These are phyloP conservation scores for Mythimna loreyi DNA, from an alignment of 2,888 invertebrate species.

Conservation along the genomic window DNA sequence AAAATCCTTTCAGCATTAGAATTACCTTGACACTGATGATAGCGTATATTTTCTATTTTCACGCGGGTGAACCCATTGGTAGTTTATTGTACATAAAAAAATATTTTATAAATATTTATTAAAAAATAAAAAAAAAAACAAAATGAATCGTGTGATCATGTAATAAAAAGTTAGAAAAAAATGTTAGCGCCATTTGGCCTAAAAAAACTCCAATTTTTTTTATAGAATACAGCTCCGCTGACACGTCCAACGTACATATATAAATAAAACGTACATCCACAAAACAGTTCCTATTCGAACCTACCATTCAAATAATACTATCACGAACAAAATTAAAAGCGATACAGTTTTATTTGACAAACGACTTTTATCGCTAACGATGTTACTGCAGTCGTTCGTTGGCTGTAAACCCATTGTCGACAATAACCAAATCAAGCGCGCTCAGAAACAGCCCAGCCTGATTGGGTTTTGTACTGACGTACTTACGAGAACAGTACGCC, in stretches of 20 bases:
- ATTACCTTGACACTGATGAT: too few species aligned
- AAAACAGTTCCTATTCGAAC: slow-evolving; percentile 21
- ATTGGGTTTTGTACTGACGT: slow-evolving; percentile 69
- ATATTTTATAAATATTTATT: too few species aligned
- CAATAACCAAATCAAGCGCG: slow-evolving; percentile 71
- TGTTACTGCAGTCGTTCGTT: slow-evolving; percentile 73
- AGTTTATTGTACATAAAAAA: too few species aligned
- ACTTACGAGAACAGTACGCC: slow-evolving; percentile 61
- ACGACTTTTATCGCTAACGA: slow-evolving; percentile 75
- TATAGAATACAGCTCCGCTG: too few species aligned
- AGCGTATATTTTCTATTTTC: too few species aligned
- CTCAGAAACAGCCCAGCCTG: slow-evolving; percentile 64
- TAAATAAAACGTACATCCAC: background rate
- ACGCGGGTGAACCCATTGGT: too few species aligned
- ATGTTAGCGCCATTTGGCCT: too few species aligned
- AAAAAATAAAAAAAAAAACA: too few species aligned
- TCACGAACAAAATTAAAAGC: slow-evolving; percentile 58
- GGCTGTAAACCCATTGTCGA: slow-evolving; percentile 74
- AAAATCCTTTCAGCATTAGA: too few species aligned
- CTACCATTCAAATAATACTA: slow-evolving; percentile 45
- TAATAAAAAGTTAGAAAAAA: too few species aligned
- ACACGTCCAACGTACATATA: background rate
- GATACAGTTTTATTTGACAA: slow-evolving; percentile 74
- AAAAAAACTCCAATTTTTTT: too few species aligned
- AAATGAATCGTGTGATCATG: too few species aligned